These are phyloP conservation scores for Pseudomyrmex concolor DNA, from an alignment of 1,140 invertebrate genomes.

Conservation along the genomic window DNA sequence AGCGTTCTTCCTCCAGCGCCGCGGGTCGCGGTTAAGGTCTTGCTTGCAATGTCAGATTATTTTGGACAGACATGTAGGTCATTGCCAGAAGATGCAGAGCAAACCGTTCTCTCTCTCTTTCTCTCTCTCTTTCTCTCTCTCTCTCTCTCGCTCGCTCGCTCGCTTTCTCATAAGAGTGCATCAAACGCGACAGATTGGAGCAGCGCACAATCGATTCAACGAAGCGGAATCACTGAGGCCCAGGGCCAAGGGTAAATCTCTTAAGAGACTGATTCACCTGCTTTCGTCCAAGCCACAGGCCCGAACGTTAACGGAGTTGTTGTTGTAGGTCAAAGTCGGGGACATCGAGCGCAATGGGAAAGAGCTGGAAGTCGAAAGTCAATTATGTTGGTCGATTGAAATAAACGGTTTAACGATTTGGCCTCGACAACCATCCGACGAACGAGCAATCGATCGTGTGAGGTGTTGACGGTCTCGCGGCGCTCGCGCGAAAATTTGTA, in stretches of 20 bases:
- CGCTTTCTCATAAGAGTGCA: constrained; percentile 43
- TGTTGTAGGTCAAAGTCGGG: constrained; percentile 61
- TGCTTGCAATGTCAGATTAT: constrained; percentile 71
- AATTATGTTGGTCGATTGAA: constrained; percentile 70
- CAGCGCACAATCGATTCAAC: constrained; percentile 80
- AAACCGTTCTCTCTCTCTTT: neutral
- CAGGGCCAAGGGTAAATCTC: constrained; percentile 81
- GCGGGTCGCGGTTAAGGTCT: constrained; percentile 74
- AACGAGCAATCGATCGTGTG: constrained; percentile 11
- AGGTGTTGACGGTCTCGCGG: constrained; percentile 6
- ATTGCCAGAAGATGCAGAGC: constrained; percentile 51
- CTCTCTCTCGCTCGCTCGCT: constrained; percentile 46
- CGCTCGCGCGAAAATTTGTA: neutral
- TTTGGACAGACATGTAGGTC: constrained; percentile 74
- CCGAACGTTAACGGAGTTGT: constrained; percentile 36
- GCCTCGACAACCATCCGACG: constrained; percentile 47
- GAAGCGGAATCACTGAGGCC: constrained; percentile 72
- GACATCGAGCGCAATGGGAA: constrained; percentile 64
- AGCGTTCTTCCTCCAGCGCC: constrained; percentile 41
- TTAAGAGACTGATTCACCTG: constrained; percentile 79
- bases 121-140: constrained; percentile 17
- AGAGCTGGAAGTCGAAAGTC: constrained; percentile 64
- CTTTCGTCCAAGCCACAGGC: constrained; percentile 64
- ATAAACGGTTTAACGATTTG: constrained; percentile 71
- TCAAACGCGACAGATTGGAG: constrained; percentile 75